A percentile compares a stretch with the other conserved stretches of the same genome.
Conservation (phyloP, 2,113 vertebrate species). For the Dermatemys mawii region DNA sequence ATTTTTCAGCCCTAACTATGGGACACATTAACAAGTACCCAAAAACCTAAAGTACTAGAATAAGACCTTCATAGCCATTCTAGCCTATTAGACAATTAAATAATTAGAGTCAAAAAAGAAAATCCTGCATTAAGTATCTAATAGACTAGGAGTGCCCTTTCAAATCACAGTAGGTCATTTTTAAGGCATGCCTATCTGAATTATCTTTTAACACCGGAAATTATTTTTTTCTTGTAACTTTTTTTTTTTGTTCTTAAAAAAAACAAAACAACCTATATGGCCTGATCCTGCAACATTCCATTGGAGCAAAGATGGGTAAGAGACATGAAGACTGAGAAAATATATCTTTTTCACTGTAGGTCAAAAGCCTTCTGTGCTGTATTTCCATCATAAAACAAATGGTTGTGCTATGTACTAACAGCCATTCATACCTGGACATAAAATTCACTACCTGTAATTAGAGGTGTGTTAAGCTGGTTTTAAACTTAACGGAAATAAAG, state of each 20-base stretch:
- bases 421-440: conserved; percentile 64
- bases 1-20: too few relatives aligned
- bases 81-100: too few relatives aligned
- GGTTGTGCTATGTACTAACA: conserved; percentile 70
- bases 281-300: neutral
- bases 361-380: conserved; percentile 57
- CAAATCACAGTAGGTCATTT: too few relatives aligned
- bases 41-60: too few relatives aligned
- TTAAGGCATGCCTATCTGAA: neutral
- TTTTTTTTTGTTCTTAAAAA: neutral
- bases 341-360: conserved; percentile 15
- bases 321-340: conserved; percentile 57
- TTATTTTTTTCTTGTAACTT: neutral
- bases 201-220: neutral
- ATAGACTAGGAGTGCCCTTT: too few relatives aligned
- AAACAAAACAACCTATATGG: neutral
- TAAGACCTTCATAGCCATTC: too few relatives aligned
- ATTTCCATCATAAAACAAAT: conserved; percentile 66
- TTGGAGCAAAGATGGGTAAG: neutral
- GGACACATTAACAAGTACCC: too few relatives aligned
- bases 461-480: conserved; percentile 66
- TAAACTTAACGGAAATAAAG: conserved; percentile 9
- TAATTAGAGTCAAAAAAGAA: too few relatives aligned
- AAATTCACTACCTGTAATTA: conserved; percentile 54
- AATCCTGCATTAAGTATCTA: too few relatives aligned